Evolutionary conservation across 1,140 invertebrate genomes (phyloP).

Genomic region (Archegozetes longisetosus): DNA sequence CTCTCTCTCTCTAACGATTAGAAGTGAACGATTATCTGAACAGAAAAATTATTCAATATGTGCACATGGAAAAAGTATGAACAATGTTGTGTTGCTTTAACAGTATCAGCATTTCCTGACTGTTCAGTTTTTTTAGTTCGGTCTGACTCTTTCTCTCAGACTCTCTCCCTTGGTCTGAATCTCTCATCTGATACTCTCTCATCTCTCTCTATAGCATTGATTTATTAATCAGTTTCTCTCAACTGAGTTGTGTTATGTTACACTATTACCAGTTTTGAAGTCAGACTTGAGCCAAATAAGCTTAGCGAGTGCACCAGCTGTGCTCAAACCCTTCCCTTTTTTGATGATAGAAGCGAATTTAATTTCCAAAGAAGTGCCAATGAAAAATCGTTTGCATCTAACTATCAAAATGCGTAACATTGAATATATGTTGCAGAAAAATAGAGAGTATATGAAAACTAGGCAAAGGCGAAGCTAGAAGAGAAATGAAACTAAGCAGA

Average conservation of each 20-base stretch:
- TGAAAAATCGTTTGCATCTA: background rate
- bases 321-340: background rate
- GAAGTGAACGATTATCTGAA: no score
- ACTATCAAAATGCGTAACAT: background rate
- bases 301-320: background rate
- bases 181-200: no score
- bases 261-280: background rate
- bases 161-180: no score
- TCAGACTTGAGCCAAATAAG: background rate
- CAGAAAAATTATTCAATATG: no score
- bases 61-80: no score
- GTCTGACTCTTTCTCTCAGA: background rate
- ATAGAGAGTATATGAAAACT: background rate
- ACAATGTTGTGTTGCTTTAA: background rate
- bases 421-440: background rate
- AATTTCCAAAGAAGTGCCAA: background rate
- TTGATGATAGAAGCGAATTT: slow-evolving; percentile 2
- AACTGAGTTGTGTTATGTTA: background rate
- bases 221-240: background rate
- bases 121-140: no score
- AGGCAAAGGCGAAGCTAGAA: background rate
- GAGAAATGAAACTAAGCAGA: background rate
- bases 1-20: no score
- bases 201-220: no score
- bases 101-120: background rate